These are phyloP conservation scores for Accipiter virgatus DNA, from an alignment of 2,113 vertebrate species.

Conservation along the genomic window DNA sequence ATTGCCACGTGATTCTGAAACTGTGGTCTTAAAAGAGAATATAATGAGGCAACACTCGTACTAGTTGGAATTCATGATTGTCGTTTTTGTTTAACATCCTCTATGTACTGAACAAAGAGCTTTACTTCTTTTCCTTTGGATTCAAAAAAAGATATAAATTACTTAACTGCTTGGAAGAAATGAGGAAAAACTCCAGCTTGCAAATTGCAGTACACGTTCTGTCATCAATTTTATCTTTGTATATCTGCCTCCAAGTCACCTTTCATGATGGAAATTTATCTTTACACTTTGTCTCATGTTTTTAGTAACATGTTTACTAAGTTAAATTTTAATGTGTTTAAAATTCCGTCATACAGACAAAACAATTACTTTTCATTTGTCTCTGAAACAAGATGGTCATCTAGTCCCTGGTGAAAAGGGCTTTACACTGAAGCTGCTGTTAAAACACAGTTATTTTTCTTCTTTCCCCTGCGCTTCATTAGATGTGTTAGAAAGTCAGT, in stretches of 20 bases:
- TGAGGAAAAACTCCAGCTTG: neutral
- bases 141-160: neutral
- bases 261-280: neutral
- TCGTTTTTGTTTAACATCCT: neutral
- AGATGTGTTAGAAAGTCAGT: neutral
- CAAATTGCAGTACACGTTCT: neutral
- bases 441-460: neutral
- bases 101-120: neutral
- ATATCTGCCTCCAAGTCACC: neutral
- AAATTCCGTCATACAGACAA: neutral
- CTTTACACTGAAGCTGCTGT: neutral
- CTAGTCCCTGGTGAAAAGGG: neutral
- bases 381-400: neutral
- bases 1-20: neutral
- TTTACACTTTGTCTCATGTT: neutral
- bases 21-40: neutral
- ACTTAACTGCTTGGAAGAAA: neutral
- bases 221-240: neutral
- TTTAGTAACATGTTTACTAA: neutral
- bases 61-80: neutral
- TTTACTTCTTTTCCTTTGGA: neutral
- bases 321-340: neutral
- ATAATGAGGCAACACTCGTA: neutral
- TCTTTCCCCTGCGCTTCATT: neutral
- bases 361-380: neutral